Evolutionary conservation across 2,888 invertebrate genomes (phyloP), one percentile per base, ranked within the genome.

Genomic region (Phaedon cochleariae): DNA sequence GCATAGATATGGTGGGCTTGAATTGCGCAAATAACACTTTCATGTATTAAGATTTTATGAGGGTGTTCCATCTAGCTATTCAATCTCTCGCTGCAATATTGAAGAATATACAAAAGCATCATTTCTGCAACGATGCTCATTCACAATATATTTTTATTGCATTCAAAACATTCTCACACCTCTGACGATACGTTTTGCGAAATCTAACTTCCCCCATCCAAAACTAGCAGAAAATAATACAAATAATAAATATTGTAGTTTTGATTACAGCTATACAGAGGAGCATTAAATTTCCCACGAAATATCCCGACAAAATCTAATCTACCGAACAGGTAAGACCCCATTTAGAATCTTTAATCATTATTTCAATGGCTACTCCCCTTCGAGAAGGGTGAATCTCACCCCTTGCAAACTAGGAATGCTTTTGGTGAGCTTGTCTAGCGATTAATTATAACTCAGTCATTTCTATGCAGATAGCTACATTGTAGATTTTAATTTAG

Each of bases 311-410:
- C 67, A 64, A 62, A 68, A 61, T 67, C 57, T 65, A 65, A 70
- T 68, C 68, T 72, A 69, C 68, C 53, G 62, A 48, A 61, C 67
- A 68, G 70, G 69, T 67, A 69, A 57, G 69, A 68, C 66, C 70
- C 70, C 62, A 62, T 57, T 65, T 65, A 57, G 65, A 69, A 70
- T 69, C 69, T 72, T 70, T 67, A 70, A 72, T 72, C 72, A 72
- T 70, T 70, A 65, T 70, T 70, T 65, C 65, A 67, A 67, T 66
- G 46, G 61, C 59, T 62, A 57, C 22, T 57, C 62, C 62, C 62
- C 45, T 41, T 51, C 29, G 29, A 53, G 45, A 67, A 57, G 69
- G 69, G 67, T 54, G 60, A 57, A 37, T 57, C 61, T 62, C 52
- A 15, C 61, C 69, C 64, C 53, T 57, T 49, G 31, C 55, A 22